These are phyloP conservation scores for Gymnobelideus leadbeateri DNA, from an alignment of 2,113 vertebrate species.

Conservation along the genomic window DNA sequence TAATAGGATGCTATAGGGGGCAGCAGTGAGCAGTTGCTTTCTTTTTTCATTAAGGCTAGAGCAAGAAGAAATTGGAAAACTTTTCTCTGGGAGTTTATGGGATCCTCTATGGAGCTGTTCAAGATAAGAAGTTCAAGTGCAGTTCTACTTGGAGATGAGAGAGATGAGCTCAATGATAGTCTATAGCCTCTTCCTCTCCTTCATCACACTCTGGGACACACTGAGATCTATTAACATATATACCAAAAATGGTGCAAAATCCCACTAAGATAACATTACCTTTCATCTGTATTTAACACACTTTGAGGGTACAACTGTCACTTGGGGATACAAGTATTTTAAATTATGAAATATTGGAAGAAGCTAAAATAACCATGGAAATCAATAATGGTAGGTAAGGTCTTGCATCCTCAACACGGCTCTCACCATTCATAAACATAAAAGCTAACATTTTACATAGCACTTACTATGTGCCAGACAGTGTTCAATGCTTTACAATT, in stretches of 20 bases:
- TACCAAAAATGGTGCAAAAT: not conserved
- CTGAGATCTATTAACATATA: not conserved
- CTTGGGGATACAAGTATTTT: not conserved
- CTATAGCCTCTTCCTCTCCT: not conserved
- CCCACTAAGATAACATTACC: not conserved
- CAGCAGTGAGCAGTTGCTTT: not conserved
- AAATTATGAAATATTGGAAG: no score
- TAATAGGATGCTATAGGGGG: not conserved
- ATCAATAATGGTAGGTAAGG: no score
- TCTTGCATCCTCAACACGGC: no score
- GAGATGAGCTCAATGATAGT: not conserved
- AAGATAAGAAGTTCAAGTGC: conserved; percentile 3
- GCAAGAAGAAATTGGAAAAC: conserved; percentile 2
- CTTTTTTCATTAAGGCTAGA: not conserved
- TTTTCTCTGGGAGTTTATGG: not conserved
- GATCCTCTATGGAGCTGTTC: conserved; percentile 11
- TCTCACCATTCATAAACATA: no score
- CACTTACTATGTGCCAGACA: no score
- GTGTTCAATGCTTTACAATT: no score
- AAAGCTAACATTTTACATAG: no score
- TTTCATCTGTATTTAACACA: not conserved
- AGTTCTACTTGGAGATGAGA: not conserved
- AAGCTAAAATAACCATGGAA: no score
- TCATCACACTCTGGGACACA: not conserved
- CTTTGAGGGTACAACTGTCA: not conserved